Evolutionary conservation across 2,888 invertebrate genomes (phyloP).

Genomic region (Xylocampa areola): DNA sequence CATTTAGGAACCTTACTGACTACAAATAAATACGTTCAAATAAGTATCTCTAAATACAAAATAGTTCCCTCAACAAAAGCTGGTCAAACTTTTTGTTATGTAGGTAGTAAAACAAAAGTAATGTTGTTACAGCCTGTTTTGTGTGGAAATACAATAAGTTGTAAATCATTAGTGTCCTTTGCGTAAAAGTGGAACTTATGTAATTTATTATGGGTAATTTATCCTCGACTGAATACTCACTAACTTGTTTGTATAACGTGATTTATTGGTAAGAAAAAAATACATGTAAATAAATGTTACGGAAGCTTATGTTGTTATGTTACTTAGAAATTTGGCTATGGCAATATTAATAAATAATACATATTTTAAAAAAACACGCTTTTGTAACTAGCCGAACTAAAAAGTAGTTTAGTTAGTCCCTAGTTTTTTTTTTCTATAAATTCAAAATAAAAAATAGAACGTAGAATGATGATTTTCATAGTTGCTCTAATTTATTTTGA

Average conservation of each 20-base stretch:
- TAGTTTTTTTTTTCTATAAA: too few species aligned
- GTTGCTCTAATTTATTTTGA: too few species aligned
- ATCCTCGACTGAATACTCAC: constrained; percentile 7
- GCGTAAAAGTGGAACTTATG: constrained; percentile 46
- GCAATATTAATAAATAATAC: too few species aligned
- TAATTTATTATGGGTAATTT: constrained; percentile 49
- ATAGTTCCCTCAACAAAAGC: constrained; percentile 19
- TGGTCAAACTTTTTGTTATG: constrained; percentile 36
- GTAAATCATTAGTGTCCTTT: constrained; percentile 59
- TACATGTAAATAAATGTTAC: too few species aligned
- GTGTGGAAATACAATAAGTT: constrained; percentile 43
- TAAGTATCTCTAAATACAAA: not conserved
- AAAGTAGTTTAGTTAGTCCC: too few species aligned
- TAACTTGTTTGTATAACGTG: constrained; percentile 39
- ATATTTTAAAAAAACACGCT: too few species aligned
- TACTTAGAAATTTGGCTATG: too few species aligned
- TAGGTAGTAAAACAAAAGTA: constrained; percentile 45
- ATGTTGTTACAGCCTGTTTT: constrained; percentile 33
- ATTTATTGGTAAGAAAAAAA: constrained; percentile 41
- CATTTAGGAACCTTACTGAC: not conserved
- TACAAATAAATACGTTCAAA: not conserved
- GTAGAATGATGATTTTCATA: too few species aligned
- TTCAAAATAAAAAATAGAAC: too few species aligned
- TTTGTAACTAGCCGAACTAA: too few species aligned
- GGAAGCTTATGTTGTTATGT: too few species aligned